Evolutionary conservation across 2,113 vertebrate species (phyloP), one percentile per base, ranked within the genome.

Genomic region (Alethe diademata): DNA sequence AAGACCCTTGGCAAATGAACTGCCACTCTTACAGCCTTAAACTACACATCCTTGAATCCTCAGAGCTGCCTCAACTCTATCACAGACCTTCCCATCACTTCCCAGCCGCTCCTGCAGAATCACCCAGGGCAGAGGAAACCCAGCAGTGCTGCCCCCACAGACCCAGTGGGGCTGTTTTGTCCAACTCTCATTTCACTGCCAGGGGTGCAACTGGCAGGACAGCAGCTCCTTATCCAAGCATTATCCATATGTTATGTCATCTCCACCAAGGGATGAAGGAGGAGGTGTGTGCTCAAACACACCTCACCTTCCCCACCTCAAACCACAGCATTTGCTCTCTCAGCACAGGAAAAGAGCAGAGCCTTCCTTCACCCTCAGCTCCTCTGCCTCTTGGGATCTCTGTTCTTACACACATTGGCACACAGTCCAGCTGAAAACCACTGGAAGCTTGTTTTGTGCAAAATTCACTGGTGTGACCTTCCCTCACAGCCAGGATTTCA

Each of bases 151-250:
- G 42, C 24, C 33, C 69, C 7, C 1, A 0, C 14, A 35, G 47
- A 6, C 4, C 1, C 19, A 8, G 0, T 0, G 10, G 45, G 10
- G 29, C 29, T 48, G 3, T 10, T 76, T 22, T 19, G 6, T 38
- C 36, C 6, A 2, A 3, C 31, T 31, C 33, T 18, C 14, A 4
- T 40, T 56, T 66, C 5, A 4, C 43, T 70, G 36, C 14, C 33
- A 23, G 9, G 6, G 9, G 31, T 31, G 10, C 3, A 1, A 6
- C 2, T 28, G 8, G 18, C 36, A 57, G 88, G 28, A 69, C 38
- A 73, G 31, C 6, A 16, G 14, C 14, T n/a, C 60, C 31, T 43
- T 25, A 54, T 16, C n/a, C 61, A 69, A 64, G 60, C 26, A 53
- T 50, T 25, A 50, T 50, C 48, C 48, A 50, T 8, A 8, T 7